A percentile compares a stretch with the other conserved stretches of the same genome.
phyloP scores from a whole-genome alignment of 2,888 invertebrate genomes.

The Hololepta plana region DNA sequence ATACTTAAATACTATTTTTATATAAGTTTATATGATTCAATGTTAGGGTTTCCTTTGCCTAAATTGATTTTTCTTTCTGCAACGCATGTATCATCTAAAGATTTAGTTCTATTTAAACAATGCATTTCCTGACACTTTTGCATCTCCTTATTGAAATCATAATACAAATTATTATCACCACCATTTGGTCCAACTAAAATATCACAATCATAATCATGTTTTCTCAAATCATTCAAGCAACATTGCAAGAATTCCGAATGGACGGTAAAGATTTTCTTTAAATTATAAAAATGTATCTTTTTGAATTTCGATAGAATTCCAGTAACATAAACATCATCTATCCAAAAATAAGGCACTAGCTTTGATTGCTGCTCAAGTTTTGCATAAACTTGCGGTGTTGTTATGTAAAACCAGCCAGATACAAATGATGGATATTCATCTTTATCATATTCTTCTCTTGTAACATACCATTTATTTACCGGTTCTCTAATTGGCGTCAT shows the following conservation, averaged over 20 bases:
- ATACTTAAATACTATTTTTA: no score
- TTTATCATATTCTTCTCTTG: constrained; percentile 39
- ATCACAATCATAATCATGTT: constrained; percentile 42
- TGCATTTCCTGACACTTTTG: constrained; percentile 36
- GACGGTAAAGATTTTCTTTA: constrained; percentile 45
- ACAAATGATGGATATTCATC: constrained; percentile 53
- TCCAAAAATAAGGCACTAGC: constrained; percentile 65
- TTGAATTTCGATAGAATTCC: constrained; percentile 49
- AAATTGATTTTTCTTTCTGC: no score
- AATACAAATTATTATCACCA: constrained; percentile 49
- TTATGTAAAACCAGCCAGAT: constrained; percentile 73
- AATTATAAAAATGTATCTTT: constrained; percentile 36
- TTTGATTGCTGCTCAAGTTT: constrained; percentile 36
- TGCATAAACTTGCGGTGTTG: constrained; percentile 43
- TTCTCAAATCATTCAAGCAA: constrained; percentile 44
- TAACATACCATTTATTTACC: constrained; percentile 68
- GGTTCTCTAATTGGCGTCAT: constrained; percentile 45
- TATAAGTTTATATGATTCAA: no score
- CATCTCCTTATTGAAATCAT: constrained; percentile 43
- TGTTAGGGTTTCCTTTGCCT: no score
- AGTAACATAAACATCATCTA: constrained; percentile 77
- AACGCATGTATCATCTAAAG: no score
- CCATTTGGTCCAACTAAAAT: constrained; percentile 60
- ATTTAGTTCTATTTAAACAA: no score
- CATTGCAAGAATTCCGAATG: constrained; percentile 57